These are phyloP conservation scores for Myripristis jacobus DNA, from an alignment of 2,797 vertebrate species.

Conservation along the genomic window DNA sequence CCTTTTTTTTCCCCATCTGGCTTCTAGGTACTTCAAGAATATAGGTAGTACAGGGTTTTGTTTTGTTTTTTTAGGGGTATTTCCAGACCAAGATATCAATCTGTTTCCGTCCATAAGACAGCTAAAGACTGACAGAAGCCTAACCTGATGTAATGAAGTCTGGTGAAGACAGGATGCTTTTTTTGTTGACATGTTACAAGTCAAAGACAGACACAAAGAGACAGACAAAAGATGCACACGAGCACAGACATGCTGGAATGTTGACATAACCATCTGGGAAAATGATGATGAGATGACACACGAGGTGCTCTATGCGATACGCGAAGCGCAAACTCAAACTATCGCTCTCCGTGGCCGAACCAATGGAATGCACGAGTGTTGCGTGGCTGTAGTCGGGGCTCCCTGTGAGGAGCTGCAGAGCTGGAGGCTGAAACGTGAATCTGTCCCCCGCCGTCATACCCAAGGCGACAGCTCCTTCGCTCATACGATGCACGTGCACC, in stretches of 20 bases:
- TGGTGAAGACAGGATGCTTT: conserved; percentile 41
- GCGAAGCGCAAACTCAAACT: not conserved
- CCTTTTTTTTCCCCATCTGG: no score
- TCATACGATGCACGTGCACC: no score
- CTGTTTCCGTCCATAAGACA: conserved; percentile 35
- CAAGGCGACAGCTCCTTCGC: not conserved
- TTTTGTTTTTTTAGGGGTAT: conserved; percentile 14
- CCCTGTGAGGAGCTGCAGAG: not conserved
- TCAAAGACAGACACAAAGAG: conserved; percentile 20
- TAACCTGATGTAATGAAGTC: conserved; percentile 10
- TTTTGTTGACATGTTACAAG: conserved; percentile 11
- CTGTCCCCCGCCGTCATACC: not conserved
- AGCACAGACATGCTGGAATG: conserved; percentile 32
- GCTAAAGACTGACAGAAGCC: conserved; percentile 11
- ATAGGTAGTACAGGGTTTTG: not conserved
- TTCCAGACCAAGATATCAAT: conserved; percentile 25
- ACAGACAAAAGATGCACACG: not conserved
- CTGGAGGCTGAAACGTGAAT: not conserved
- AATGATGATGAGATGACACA: conserved; percentile 11
- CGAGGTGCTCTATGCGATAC: conserved; percentile 25
- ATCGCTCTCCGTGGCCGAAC: not conserved
- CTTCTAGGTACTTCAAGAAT: conserved; percentile 1
- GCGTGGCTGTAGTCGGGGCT: not conserved
- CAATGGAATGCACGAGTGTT: not conserved
- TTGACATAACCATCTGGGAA: conserved; percentile 3